phyloP scores from a whole-genome alignment of 1,140 invertebrate genomes.

The Drosophila busckii region DNA sequence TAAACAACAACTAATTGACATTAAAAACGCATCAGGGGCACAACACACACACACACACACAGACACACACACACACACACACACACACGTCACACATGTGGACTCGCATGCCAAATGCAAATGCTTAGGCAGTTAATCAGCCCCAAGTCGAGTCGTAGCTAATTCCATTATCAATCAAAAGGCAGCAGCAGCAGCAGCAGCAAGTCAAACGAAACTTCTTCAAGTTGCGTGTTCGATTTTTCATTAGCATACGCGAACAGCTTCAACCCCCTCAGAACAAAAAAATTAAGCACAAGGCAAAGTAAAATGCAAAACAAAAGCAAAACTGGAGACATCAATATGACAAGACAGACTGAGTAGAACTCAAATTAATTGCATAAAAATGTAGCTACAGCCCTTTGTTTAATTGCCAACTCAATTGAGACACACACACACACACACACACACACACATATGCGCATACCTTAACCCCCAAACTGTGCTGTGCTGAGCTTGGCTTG shows the following conservation, averaged over 20 bases:
- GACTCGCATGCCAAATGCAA: slow-evolving; percentile 63
- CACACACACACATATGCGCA: neutral
- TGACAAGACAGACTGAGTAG: slow-evolving; percentile 51
- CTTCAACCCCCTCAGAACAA: slow-evolving; percentile 17
- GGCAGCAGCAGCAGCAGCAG: slow-evolving; percentile 5
- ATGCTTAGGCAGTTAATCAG: slow-evolving; percentile 50
- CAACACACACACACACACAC: slow-evolving; percentile 25
- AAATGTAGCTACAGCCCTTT: slow-evolving; percentile 38
- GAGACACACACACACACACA: slow-evolving; percentile 21
- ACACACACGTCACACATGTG: slow-evolving; percentile 21
- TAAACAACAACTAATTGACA: slow-evolving; percentile 71
- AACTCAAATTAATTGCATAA: slow-evolving; percentile 76
- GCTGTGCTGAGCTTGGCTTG: no score
- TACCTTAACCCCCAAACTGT: neutral
- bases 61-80: slow-evolving; percentile 18
- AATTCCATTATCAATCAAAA: slow-evolving; percentile 74
- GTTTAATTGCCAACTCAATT: slow-evolving; percentile 65
- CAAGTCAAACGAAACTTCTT: neutral
- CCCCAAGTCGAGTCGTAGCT: slow-evolving; percentile 41
- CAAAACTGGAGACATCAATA: no score
- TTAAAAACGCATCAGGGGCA: slow-evolving; percentile 74
- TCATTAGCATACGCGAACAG: slow-evolving; percentile 62
- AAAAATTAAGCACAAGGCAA: slow-evolving; percentile 1
- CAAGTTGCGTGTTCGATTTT: slow-evolving; percentile 66
- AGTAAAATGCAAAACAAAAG: neutral